Evolutionary conservation across 2,888 invertebrate species (phyloP).

Genomic region (Cephus runcator): DNA sequence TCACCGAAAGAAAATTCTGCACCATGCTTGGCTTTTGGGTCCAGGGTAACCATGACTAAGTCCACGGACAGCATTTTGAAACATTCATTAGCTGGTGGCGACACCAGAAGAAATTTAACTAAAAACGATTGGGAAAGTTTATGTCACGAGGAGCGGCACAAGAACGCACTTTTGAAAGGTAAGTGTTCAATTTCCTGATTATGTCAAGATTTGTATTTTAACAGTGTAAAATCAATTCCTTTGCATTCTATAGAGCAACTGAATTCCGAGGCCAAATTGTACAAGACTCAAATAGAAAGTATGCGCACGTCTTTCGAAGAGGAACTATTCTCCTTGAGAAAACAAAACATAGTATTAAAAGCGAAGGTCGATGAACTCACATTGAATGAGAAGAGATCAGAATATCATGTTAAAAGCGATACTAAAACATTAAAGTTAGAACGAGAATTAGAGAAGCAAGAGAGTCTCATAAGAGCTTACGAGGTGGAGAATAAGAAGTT

Average conservation of each 20-base stretch:
- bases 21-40: slow-evolving; percentile 23
- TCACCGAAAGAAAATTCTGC: slow-evolving; percentile 32
- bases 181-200: not conserved
- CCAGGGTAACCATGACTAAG: slow-evolving; percentile 26
- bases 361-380: slow-evolving; percentile 54
- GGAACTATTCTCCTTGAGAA: slow-evolving; percentile 57
- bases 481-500: slow-evolving; percentile 59
- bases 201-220: not conserved
- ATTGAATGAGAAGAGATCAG: slow-evolving; percentile 40
- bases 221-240: not conserved
- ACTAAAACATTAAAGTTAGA: slow-evolving; percentile 46
- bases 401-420: slow-evolving; percentile 36
- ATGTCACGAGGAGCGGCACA: slow-evolving; percentile 57
- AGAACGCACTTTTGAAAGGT: slow-evolving; percentile 47
- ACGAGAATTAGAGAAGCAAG: slow-evolving; percentile 56
- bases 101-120: slow-evolving; percentile 37
- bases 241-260: slow-evolving; percentile 38
- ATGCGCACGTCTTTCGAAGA: slow-evolving; percentile 56
- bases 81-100: slow-evolving; percentile 41
- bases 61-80: slow-evolving; percentile 30
- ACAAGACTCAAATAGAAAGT: slow-evolving; percentile 55
- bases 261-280: slow-evolving; percentile 53
- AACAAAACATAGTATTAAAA: slow-evolving; percentile 58
- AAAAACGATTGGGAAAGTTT: slow-evolving; percentile 51
- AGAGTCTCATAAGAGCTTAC: slow-evolving; percentile 54